Evolutionary conservation across 2,797 vertebrate species (phyloP), one percentile per base, ranked within the genome.

Genomic region (Pseudochirops cupreus): DNA sequence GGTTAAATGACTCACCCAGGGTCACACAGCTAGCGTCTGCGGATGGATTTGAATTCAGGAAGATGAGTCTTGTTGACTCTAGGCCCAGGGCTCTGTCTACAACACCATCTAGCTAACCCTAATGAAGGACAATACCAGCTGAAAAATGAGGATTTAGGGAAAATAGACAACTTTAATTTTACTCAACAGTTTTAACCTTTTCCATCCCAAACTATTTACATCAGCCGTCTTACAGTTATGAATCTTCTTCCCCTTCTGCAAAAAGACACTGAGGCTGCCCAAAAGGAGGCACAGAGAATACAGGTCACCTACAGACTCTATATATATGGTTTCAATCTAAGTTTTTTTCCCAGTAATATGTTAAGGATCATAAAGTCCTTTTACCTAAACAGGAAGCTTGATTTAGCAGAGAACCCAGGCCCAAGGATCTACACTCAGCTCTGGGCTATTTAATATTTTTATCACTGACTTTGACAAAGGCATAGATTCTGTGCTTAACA

Each of bases 341-440:
- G 29, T 59, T 59, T 11, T 59, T 57, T 59, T 57, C 58, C 58
- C 29, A 31, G 11, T 31, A 59, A 31, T 59, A n/a, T 31, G 87
- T 95, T 57, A 39, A 94, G 56, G 82, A 50, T 59, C 13, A 16
- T 87, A 16, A 59, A 12, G 14, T 92, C 96, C 59, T 95, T 94
- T 93, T 93, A 95, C 92, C 92, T 10, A 5, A 39, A 93, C 7
- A 50, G 89, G 92, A 96, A 94, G 53, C 58, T 93, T 55, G 29
- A 94, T 56, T 29, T 56, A 90, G 31, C 26, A 67, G 59, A 67
- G 13, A 67, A 29, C 31, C 3, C 52, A 52, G 52, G 52, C 52
- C 1, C 13, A 33, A 13, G 59, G 59, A 33, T 62, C 31, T 62
- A 62, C 4, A 3, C 31, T 62, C 14, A 33, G 31, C 13, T 13